Evolutionary conservation across 2,113 vertebrate species (phyloP).

Genomic region (Cryptomyrus ogoouensis): DNA sequence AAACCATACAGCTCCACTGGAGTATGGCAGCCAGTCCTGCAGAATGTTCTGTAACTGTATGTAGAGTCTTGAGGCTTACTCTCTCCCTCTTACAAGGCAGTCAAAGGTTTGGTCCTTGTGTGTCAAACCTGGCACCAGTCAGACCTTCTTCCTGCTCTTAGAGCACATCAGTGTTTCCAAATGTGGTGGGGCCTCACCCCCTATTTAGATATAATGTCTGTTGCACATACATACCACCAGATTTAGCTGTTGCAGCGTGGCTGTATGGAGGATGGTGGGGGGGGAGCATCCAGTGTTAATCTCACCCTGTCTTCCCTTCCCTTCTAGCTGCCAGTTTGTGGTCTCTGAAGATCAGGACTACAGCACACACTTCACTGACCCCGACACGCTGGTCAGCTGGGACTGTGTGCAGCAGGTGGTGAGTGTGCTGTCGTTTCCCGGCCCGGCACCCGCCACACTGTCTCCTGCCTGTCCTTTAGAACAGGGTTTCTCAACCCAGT

Average conservation of each 20-base stretch:
- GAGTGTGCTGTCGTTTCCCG: slow-evolving; percentile 44
- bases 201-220: not conserved
- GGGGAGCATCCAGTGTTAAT: not conserved
- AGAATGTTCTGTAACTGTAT: not conserved
- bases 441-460: not conserved
- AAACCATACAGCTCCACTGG: not conserved
- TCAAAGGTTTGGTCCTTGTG: not conserved
- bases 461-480: no score
- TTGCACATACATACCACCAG: not conserved
- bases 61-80: not conserved
- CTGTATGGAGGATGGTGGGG: not conserved
- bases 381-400: slow-evolving; percentile 96
- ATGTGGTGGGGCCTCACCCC: not conserved
- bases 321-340: slow-evolving; percentile 92
- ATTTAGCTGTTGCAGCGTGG: not conserved
- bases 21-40: not conserved
- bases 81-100: not conserved
- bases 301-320: slow-evolving; percentile 29
- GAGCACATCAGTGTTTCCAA: not conserved
- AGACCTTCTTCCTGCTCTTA: not conserved
- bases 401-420: slow-evolving; percentile 99
- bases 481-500: no score
- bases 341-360: slow-evolving; percentile 96
- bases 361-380: slow-evolving; percentile 92
- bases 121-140: not conserved